Evolutionary conservation across 2,797 vertebrate species (phyloP).

Genomic region (Catharus ustulatus): DNA sequence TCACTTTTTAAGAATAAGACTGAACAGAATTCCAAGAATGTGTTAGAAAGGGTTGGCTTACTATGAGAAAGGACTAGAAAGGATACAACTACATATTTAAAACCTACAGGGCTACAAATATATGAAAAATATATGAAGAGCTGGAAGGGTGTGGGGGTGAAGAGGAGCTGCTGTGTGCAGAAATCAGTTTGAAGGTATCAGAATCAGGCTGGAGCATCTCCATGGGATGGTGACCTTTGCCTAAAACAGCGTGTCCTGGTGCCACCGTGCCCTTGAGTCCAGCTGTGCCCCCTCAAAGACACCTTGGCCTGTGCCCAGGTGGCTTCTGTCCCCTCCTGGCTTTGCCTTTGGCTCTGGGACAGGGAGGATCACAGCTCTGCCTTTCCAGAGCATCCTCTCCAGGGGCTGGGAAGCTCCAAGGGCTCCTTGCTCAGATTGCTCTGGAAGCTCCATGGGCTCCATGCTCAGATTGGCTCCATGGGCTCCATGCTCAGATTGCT

Average conservation of each 20-base stretch:
- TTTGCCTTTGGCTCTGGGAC: not conserved
- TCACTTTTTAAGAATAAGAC: not conserved
- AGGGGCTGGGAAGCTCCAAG: not conserved
- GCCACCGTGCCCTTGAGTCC: not conserved
- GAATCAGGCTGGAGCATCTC: not conserved
- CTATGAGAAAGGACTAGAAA: not conserved
- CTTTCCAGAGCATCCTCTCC: not conserved
- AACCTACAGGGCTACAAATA: not conserved
- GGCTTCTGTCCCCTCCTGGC: rapidly evolving
- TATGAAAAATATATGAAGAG: not conserved
- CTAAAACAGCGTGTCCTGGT: rapidly evolving
- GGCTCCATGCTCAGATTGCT: too few relatives aligned
- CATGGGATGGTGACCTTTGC: not conserved
- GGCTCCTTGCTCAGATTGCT: too few relatives aligned
- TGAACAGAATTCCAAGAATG: not conserved
- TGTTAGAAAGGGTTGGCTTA: not conserved
- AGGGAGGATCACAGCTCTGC: not conserved
- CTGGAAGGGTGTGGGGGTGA: not conserved
- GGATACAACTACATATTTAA: not conserved
- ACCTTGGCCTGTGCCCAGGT: not conserved
- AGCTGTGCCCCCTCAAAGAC: not conserved
- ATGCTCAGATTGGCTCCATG: too few relatives aligned
- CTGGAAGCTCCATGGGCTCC: too few relatives aligned
- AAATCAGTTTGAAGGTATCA: not conserved
- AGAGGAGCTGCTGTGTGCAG: not conserved